Conservation (phyloP, 2,888 invertebrate genomes). For the Leucania comma region DNA sequence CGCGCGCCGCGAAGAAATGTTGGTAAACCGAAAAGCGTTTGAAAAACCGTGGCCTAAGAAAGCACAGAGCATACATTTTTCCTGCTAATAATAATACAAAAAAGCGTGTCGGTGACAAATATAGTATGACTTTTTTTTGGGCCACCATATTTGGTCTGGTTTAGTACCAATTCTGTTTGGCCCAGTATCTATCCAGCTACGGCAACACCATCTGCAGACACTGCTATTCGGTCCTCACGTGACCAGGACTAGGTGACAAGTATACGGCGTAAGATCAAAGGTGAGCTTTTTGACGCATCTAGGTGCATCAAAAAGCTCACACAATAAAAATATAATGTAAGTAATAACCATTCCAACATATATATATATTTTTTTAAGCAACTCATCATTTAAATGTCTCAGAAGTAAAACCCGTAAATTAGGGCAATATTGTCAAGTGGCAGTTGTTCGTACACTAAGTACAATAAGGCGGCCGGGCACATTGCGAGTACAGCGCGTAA, state of each 20-base stretch:
- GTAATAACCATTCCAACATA: not conserved
- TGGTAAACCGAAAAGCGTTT: no score
- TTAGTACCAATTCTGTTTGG: not conserved
- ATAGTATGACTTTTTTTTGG: no score
- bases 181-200: no score
- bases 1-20: no score
- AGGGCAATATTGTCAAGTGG: not conserved
- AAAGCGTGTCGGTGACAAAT: no score
- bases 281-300: not conserved
- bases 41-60: no score
- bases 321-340: not conserved
- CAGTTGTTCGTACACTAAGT: slow-evolving; percentile 2
- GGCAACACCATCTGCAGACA: no score
- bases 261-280: not conserved
- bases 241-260: not conserved
- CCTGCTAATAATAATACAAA: no score
- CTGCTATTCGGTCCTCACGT: not conserved
- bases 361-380: not conserved
- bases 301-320: no score
- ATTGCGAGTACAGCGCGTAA: not conserved
- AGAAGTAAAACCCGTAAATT: not conserved
- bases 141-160: no score
- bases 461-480: slow-evolving; percentile 6
- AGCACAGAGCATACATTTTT: no score
- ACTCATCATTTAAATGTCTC: not conserved